Conservation (phyloP, 2,113 vertebrate species). For the Mustela nigripes region DNA sequence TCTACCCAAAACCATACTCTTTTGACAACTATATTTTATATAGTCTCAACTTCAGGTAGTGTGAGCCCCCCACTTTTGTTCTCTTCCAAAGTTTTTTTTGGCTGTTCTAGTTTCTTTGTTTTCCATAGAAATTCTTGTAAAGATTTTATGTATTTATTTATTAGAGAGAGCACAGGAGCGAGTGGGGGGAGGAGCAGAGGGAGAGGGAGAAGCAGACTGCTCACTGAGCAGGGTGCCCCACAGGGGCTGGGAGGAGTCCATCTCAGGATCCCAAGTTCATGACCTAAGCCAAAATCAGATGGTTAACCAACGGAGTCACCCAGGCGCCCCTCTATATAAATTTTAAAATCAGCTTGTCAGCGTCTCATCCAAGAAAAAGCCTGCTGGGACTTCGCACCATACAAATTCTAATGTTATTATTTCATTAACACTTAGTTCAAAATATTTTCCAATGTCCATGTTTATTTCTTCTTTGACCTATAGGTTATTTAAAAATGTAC, state of each 20-base stretch:
- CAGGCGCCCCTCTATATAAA: background rate
- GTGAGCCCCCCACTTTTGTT: background rate
- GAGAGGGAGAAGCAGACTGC: background rate
- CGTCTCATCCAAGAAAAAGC: background rate
- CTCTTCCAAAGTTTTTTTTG: background rate
- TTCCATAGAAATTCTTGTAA: background rate
- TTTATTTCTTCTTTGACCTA: background rate
- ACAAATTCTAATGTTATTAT: background rate
- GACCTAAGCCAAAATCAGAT: background rate
- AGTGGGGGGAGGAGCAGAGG: background rate
- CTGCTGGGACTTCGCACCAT: background rate
- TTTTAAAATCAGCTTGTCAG: background rate
- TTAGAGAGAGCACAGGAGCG: background rate
- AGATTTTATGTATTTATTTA: background rate
- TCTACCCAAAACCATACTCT: background rate
- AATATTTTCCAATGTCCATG: conserved; percentile 20
- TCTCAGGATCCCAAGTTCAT: background rate
- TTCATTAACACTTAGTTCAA: conserved; percentile 1
- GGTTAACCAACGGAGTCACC: background rate
- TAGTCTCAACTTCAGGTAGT: conserved; percentile 4
- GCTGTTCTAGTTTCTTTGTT: background rate
- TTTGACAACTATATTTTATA: background rate
- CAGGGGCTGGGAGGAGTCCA: background rate
- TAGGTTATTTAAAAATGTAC: background rate
- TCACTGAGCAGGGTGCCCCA: background rate